Conservation (phyloP, 2,797 vertebrate species). For the Avahi laniger region DNA sequence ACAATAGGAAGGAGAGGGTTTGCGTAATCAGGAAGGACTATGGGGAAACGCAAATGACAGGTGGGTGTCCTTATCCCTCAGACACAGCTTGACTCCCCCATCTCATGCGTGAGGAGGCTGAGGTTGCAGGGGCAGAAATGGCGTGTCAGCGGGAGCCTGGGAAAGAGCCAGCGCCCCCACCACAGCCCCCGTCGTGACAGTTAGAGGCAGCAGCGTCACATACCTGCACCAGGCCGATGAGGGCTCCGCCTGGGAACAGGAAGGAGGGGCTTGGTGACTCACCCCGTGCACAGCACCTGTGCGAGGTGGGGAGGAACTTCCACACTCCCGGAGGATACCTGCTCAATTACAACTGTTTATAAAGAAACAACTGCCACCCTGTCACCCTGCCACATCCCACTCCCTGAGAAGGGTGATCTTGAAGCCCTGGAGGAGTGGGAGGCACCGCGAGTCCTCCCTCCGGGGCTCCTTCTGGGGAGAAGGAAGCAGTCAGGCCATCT, state of each 20-base stretch:
- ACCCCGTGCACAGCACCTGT: fast-evolving
- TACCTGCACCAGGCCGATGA: neutral
- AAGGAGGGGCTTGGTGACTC: neutral
- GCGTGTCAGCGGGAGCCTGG: neutral
- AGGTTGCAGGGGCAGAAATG: neutral
- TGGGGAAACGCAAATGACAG: neutral
- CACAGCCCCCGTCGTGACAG: neutral
- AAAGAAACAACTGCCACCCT: neutral
- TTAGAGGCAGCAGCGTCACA: fast-evolving
- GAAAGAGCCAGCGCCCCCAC: neutral
- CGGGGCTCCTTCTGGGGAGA: neutral
- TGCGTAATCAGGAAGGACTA: neutral
- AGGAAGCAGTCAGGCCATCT: neutral
- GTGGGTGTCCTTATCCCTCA: neutral
- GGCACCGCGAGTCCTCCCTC: neutral
- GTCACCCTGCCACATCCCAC: neutral
- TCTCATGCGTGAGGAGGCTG: neutral
- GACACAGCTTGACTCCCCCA: neutral
- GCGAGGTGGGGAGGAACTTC: neutral
- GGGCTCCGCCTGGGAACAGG: conserved; percentile 12
- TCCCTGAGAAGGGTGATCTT: neutral
- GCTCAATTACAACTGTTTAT: neutral
- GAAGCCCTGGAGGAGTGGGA: neutral
- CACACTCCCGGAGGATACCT: neutral
- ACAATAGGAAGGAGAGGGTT: conserved; percentile 29